Conservation (phyloP, 2,888 invertebrate genomes). For the Caenorhabditis panamensis region DNA sequence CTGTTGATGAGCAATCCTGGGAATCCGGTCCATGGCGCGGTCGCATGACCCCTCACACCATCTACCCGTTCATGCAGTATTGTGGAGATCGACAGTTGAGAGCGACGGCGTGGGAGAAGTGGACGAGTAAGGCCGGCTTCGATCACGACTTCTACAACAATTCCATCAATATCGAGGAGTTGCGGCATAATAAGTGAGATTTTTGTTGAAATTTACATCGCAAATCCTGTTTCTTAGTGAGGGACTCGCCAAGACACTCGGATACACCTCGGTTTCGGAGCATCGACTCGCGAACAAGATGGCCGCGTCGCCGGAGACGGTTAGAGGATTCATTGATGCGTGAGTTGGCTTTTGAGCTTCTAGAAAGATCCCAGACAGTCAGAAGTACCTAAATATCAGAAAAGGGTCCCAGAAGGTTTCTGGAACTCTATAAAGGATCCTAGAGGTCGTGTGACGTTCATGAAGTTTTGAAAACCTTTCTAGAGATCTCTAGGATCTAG, state of each 20-base stretch:
- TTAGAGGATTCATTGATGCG: slow-evolving; percentile 78
- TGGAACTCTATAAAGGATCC: too few species aligned
- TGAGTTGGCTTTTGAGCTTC: slow-evolving; percentile 57
- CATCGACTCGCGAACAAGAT: slow-evolving; percentile 80
- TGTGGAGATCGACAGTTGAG: slow-evolving; percentile 75
- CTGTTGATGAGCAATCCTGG: slow-evolving; percentile 71
- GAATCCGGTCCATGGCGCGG: slow-evolving; percentile 77
- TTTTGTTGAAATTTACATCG: not conserved
- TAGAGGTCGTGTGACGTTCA: too few species aligned
- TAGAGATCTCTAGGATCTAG: too few species aligned
- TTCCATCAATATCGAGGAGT: slow-evolving; percentile 79
- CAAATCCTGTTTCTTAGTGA: slow-evolving; percentile 74
- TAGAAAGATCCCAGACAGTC: too few species aligned
- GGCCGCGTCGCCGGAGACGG: slow-evolving; percentile 79
- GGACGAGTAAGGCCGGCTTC: slow-evolving; percentile 75
- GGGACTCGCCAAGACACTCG: slow-evolving; percentile 79
- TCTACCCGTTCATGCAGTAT: slow-evolving; percentile 78
- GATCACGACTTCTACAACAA: slow-evolving; percentile 79
- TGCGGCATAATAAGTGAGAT: slow-evolving; percentile 77
- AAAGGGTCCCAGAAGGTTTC: too few species aligned
- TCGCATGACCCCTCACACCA: slow-evolving; percentile 74
- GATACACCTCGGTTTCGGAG: slow-evolving; percentile 76
- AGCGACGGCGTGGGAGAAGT: slow-evolving; percentile 77
- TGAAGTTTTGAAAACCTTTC: too few species aligned
- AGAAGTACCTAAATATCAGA: too few species aligned